Evolutionary conservation across 2,888 invertebrate genomes (phyloP).

Genomic region (Yponomeuta plumbellus): DNA sequence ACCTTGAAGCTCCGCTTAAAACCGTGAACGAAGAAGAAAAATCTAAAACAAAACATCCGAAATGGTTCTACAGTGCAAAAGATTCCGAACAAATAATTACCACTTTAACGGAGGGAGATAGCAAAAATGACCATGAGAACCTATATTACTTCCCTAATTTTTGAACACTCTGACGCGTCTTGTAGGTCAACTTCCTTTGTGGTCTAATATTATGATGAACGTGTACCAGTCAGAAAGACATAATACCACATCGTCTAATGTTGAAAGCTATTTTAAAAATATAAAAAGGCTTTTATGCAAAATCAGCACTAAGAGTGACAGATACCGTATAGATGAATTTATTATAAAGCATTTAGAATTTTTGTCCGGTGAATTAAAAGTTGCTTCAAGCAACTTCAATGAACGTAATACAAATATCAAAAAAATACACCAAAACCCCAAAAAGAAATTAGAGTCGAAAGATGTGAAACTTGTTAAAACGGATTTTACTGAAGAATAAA

Average conservation of each 20-base stretch:
- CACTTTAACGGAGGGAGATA: slow-evolving; percentile 6
- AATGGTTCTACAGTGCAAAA: slow-evolving; percentile 12
- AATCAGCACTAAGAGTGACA: neutral
- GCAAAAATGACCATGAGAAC: slow-evolving; percentile 13
- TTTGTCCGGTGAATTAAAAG: slow-evolving; percentile 1
- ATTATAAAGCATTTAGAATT: neutral
- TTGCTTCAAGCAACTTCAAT: neutral
- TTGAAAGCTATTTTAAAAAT: slow-evolving; percentile 15
- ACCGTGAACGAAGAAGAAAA: slow-evolving; percentile 11
- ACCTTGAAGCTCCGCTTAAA: slow-evolving; percentile 8
- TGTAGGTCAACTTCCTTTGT: slow-evolving; percentile 13
- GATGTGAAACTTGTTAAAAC: neutral
- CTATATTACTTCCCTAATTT: slow-evolving; percentile 14
- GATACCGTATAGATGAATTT: slow-evolving; percentile 4
- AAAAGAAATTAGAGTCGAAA: slow-evolving; percentile 4
- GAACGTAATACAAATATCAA: neutral
- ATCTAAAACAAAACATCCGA: slow-evolving; percentile 4
- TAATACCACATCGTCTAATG: slow-evolving; percentile 15
- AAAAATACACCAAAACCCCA: neutral
- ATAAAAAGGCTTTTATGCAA: slow-evolving; percentile 8
- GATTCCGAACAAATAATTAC: slow-evolving; percentile 12
- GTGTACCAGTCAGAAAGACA: slow-evolving; percentile 11
- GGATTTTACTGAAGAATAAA: slow-evolving; percentile 3
- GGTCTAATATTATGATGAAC: slow-evolving; percentile 16
- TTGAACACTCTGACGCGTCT: slow-evolving; percentile 12